Evolutionary conservation across 2,888 invertebrate genomes (phyloP), one percentile per base, ranked within the genome.

Genomic region (Trissoscelio sp.): DNA sequence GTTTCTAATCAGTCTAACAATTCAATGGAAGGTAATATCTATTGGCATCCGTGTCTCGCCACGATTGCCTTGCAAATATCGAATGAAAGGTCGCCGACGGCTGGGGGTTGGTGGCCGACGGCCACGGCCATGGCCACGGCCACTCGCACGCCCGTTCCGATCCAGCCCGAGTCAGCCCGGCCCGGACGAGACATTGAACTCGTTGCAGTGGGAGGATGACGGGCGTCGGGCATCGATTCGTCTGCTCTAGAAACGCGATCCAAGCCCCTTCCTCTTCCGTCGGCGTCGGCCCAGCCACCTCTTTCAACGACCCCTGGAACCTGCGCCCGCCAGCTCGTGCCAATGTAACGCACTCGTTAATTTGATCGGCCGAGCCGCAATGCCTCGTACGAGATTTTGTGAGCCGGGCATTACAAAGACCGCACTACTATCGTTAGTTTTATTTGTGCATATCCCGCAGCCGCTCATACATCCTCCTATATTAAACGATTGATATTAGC

Each of bases 101-200:
- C 14, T 14, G 81, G 80, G 79, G 78, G 72, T 81, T 81, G 78
- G 84, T 53, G 83, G 83, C 79, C 57, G 72, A 18, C 51, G 82
- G 84, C 82, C 84, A 88, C 85, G 88, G 87, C 88, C 88, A 88
- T 85, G 88, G 88, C 88, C 88, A 88, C 83, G 84, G 81, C 83
- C 84, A 79, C 72, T 75, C 85, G 75, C 51, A 83, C 85, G 81
- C 69, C 69, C 60, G 39, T 24, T 58, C 64, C 75, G 74, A 77
- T 42, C 64, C 69, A 78, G 78, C 84, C 64, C 75, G 74, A 77
- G 34, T 58, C 69, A 78, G 78, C 84, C 85, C 60, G 83, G 88
- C 88, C 89, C 89, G 89, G 89, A 89, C 89, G 89, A 89, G 89
- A 89, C 89, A 89, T 89, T 89, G 89, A 89, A 89, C 89, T 89